Conservation (phyloP, 2,797 vertebrate genomes). For the Vireo griseus region DNA sequence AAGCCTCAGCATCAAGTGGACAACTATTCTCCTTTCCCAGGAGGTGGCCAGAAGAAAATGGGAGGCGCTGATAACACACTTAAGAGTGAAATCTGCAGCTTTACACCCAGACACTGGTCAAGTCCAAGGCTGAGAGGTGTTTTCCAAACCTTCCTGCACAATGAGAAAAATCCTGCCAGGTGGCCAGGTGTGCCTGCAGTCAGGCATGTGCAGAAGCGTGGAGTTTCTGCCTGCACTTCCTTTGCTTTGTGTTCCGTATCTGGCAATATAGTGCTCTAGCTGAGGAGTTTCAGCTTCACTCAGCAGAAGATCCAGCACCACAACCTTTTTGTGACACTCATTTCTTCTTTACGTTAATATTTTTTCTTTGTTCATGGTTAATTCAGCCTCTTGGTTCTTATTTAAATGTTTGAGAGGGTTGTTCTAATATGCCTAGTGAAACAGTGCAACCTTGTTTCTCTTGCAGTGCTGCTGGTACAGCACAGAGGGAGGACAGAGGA, state of each 20-base stretch:
- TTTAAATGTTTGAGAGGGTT: not conserved
- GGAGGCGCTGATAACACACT: not conserved
- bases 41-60: not conserved
- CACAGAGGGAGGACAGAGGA: fast-evolving
- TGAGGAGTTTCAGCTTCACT: not conserved
- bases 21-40: not conserved
- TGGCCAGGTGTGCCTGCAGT: not conserved
- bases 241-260: not conserved
- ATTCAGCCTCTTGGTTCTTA: not conserved
- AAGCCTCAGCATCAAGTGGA: not conserved
- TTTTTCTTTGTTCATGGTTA: not conserved
- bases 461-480: not conserved
- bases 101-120: not conserved
- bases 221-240: not conserved
- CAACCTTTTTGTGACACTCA: not conserved
- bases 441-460: not conserved
- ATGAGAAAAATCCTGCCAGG: not conserved
- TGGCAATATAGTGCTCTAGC: not conserved
- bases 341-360: not conserved
- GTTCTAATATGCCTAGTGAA: not conserved
- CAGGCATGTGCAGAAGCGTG: not conserved
- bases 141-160: not conserved
- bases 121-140: not conserved
- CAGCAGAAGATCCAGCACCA: not conserved
- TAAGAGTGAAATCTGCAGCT: not conserved